Base-by-base conservation (phyloP, 2,888 invertebrate species). In the Pristionchus mayeri region DNA sequence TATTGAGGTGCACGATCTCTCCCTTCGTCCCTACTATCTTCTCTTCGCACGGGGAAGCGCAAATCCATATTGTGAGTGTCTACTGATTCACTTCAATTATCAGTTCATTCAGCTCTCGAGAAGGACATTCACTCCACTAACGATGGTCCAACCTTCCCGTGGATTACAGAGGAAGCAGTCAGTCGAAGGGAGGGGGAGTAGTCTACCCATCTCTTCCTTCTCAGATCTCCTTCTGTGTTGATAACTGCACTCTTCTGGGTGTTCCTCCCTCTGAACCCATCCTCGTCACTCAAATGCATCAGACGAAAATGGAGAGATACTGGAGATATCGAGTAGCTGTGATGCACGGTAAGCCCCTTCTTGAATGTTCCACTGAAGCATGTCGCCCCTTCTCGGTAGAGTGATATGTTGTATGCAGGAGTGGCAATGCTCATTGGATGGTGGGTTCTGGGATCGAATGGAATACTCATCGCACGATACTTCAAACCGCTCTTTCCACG, bases 301-400 rank as follows among this genome's bases (percentile, higher is more conserved):
- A 90, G 60, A 89, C 87, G 30, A 78, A 24, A 50, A 60, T 84
- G 76, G 82, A 85, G 13, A 85, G 90, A 50, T 90, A 88, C 81
- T 90, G 90, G 90, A 84, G 88, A 78, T 90, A 90, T 78, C 83
- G 90, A 34, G 88, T 90, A 30, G 89, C 90, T 63, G 88, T 90
- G 6, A 86, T 88, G 83, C 90, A 90, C 76, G 90, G 90, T 88
- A 4, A 18, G 27, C 1, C n/a, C 16, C 6, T 16, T 6, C 24
- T 44, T 44, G 0, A n/a, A n/a, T n/a, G n/a, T n/a, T n/a, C n/a
- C 2, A 40, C n/a, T 40, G 9, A 75, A 18, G 3, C 44, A 13
- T 67, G 27, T 37, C 6, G 6, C 37, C 27, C 4, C 0, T 4
- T 21, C 44, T 27, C 30, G 3, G 18, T 50, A 50, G 37, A 21